Percentiles rank a stretch among this genome's conserved stretches.
phyloP scores from a whole-genome alignment of 2,797 vertebrate species.

The Heteromormyrus szaboi region DNA sequence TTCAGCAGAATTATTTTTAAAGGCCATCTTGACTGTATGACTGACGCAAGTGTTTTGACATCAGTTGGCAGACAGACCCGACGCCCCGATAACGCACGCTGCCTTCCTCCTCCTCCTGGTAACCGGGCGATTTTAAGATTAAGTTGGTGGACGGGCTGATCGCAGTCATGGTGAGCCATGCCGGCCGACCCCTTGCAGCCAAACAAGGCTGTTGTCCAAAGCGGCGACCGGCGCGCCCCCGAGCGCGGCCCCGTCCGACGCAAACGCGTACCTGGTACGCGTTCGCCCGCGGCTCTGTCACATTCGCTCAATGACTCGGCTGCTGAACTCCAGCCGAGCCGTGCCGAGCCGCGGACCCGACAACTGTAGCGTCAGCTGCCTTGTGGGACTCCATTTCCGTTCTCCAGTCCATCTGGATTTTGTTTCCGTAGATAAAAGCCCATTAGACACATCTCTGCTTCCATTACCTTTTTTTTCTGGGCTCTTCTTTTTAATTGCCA shows the following conservation, averaged over 20 bases:
- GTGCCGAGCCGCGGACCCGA: constrained; percentile 52
- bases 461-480: constrained; percentile 64
- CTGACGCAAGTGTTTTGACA: neutral
- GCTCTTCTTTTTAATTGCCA: constrained; percentile 61
- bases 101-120: neutral
- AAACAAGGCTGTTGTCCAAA: neutral
- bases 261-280: constrained; percentile 51
- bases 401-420: constrained; percentile 62
- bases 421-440: constrained; percentile 77
- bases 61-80: constrained; percentile 22
- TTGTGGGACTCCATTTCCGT: constrained; percentile 52
- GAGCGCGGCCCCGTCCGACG: constrained; percentile 28
- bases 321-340: constrained; percentile 56
- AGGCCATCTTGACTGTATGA: constrained; percentile 18
- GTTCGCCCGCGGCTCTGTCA: constrained; percentile 47
- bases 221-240: neutral
- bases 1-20: constrained; percentile 34
- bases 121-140: neutral
- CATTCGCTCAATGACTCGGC: constrained; percentile 54
- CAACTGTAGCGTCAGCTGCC: constrained; percentile 55
- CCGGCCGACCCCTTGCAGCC: neutral
- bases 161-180: neutral
- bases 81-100: neutral
- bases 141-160: neutral
- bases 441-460: constrained; percentile 70